Base-by-base conservation (phyloP, 2,113 vertebrate species). In the Petroica traversi region DNA sequence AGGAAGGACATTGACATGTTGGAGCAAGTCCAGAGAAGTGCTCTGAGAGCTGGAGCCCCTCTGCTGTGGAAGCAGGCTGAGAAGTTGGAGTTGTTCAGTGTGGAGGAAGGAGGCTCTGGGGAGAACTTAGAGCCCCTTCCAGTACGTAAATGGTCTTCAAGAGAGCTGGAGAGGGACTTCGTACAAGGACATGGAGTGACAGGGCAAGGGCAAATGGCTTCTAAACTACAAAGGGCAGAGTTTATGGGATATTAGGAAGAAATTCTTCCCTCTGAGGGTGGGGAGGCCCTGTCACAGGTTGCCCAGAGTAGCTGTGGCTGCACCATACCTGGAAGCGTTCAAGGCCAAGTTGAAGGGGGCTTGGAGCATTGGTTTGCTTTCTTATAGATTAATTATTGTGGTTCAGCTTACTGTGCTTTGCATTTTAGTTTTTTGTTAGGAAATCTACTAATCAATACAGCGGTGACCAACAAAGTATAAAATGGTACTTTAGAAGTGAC, bases 391-490 rank as follows among this genome's bases (percentile, higher is more conserved):
- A 68, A 90, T 93, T 94, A 62, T 94, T 24, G 69, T 54, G 15
- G 10, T 87, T 59, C 48, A 36, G 18, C 8, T 82, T 29, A 26
- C 22, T 49, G 85, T 59, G 25, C 1, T 69, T 75, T 72, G 9
- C 49, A 28, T 85, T 64, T 94, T 86, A 71, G 72, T 91, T 97
- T 86, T 97, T 97, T 78, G 40, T 97, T 97, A 96, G 93, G 79
- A 95, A 95, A 96, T 86, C 64, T 89, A 81, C 89, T 92, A 95
- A 97, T 97, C 88, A 55, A 14, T 97, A 89, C 59, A 73, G 45
- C 79, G 66, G 71, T 76, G 72, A 48, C 92, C 41, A 87, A 26
- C 36, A 88, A 80, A 93, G 38, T 69, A 84, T 92, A 52, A 81
- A 82, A 34, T 33, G 38, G 52, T 87, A 23, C 46, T 19, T 88